Evolutionary conservation across 2,113 vertebrate species (phyloP).

Genomic region (Pelvicachromis taeniatus): DNA sequence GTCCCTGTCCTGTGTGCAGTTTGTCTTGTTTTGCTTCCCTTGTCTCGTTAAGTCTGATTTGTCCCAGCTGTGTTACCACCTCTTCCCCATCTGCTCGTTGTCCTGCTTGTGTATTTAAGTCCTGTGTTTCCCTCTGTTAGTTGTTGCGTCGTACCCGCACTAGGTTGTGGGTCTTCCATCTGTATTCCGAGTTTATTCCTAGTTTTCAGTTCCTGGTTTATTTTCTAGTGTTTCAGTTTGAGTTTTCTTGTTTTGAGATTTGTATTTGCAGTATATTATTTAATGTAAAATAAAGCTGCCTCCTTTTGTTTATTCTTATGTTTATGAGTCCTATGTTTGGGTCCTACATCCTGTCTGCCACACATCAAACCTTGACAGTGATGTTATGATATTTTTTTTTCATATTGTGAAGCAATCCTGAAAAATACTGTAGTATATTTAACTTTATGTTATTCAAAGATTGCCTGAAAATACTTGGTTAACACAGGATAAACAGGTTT

Average conservation of each 20-base stretch:
- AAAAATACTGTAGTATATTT: not conserved
- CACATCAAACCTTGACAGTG: not conserved
- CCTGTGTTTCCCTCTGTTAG: not conserved
- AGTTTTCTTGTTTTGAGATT: not conserved
- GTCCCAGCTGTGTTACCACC: not conserved
- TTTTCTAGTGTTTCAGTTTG: not conserved
- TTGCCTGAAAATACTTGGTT: not conserved
- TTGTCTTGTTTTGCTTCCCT: not conserved
- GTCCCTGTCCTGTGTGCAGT: not conserved
- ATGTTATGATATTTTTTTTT: not conserved
- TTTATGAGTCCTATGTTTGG: not conserved
- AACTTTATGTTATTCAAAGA: not conserved
- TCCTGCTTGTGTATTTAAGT: not conserved
- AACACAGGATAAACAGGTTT: not conserved
- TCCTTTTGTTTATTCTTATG: fast-evolving
- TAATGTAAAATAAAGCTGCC: not conserved
- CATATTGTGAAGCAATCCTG: not conserved
- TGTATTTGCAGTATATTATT: not conserved
- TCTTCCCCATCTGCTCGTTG: not conserved
- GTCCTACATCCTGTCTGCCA: not conserved
- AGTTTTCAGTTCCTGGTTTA: not conserved
- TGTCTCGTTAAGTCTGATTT: not conserved
- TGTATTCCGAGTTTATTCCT: not conserved
- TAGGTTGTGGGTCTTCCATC: fast-evolving
- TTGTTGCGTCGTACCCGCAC: fast-evolving